These are phyloP conservation scores for Eledona agricola DNA, from an alignment of 2,888 invertebrate species.

Conservation along the genomic window DNA sequence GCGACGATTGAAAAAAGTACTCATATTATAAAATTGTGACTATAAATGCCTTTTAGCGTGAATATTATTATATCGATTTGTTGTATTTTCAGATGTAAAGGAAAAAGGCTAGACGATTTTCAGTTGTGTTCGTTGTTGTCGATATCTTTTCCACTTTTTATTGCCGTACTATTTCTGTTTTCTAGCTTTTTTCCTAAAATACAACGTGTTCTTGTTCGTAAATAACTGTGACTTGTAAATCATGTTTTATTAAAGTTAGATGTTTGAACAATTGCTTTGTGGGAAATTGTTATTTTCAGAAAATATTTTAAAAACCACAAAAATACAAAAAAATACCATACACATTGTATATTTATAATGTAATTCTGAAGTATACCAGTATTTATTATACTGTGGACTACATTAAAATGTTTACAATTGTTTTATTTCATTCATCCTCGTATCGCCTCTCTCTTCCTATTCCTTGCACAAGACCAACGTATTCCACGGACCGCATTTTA, in stretches of 20 bases:
- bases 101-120: conserved; percentile 52
- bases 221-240: conserved; percentile 62
- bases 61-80: conserved; percentile 59
- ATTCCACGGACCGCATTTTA: conserved; percentile 66
- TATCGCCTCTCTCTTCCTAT: not conserved
- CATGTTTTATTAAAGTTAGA: conserved; percentile 63
- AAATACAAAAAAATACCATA: conserved; percentile 63
- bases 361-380: conserved; percentile 67
- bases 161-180: conserved; percentile 27
- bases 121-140: conserved; percentile 29
- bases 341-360: conserved; percentile 68
- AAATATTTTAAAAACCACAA: conserved; percentile 65
- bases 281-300: conserved; percentile 68
- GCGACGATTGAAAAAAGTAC: conserved; percentile 40
- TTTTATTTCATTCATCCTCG: conserved; percentile 47
- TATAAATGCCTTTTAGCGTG: conserved; percentile 64
- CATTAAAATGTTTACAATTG: conserved; percentile 57
- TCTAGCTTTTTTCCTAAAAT: conserved; percentile 52
- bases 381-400: conserved; percentile 67
- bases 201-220: conserved; percentile 62
- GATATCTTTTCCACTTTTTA: conserved; percentile 34
- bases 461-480: conserved; percentile 54
- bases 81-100: conserved; percentile 59
- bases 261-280: conserved; percentile 66
- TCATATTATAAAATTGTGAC: conserved; percentile 62